Percentiles rank a stretch among this genome's conserved stretches.
Evolutionary conservation across 2,113 vertebrate genomes (phyloP).

Genomic region (Mormyrus lacerda): DNA sequence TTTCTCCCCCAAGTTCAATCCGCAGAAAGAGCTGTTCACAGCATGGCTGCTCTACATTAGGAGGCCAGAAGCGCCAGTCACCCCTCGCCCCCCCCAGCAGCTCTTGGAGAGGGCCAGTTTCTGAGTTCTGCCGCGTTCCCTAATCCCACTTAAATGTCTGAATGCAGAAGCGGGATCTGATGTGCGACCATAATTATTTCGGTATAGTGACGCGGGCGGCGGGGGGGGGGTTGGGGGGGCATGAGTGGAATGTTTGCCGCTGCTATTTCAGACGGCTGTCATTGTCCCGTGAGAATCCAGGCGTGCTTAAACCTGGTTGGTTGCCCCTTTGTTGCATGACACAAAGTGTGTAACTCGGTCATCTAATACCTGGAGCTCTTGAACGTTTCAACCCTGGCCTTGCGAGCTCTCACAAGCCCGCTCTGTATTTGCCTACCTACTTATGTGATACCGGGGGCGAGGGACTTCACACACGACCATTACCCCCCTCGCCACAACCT

Average conservation of each 20-base stretch:
- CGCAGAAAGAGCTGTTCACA: conserved; percentile 19
- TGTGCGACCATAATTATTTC: conserved; percentile 7
- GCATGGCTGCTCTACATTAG: conserved; percentile 16
- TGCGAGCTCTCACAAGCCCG: background rate
- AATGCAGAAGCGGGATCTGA: conserved; percentile 10
- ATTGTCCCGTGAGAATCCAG: background rate
- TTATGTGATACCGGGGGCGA: background rate
- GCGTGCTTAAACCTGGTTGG: conserved; percentile 6
- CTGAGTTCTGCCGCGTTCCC: background rate
- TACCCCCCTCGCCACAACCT: background rate
- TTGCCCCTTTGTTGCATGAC: background rate
- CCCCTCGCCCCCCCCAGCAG: background rate
- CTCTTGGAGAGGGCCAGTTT: conserved; percentile 1
- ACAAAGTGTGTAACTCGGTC: background rate
- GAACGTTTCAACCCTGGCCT: background rate
- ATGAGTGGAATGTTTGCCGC: background rate
- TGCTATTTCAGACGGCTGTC: background rate
- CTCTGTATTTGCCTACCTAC: conserved; percentile 2
- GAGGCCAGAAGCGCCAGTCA: background rate
- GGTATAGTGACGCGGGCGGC: background rate
- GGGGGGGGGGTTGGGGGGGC: background rate
- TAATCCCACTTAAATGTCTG: conserved; percentile 23
- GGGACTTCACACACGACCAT: background rate
- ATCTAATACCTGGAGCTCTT: background rate
- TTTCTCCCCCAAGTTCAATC: conserved; percentile 20